Conservation (phyloP, 2,797 vertebrate genomes). For the Labeo calbasu region DNA sequence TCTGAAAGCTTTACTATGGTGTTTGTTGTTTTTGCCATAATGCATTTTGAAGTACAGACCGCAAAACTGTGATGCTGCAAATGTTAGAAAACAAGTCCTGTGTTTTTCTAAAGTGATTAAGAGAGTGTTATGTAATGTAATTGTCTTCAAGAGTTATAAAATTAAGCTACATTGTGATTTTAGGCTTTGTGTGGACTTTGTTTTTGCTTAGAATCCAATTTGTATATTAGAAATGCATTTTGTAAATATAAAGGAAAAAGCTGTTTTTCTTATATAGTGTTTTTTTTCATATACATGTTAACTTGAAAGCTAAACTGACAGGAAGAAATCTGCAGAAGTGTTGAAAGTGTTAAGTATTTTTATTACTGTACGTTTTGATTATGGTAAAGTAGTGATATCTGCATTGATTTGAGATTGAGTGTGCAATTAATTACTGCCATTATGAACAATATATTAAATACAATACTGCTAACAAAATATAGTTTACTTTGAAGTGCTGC, state of each 20-base stretch:
- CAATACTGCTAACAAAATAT: conserved; percentile 20
- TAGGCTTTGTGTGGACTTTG: not conserved
- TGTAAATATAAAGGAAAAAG: conserved; percentile 40
- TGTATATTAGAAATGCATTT: conserved; percentile 35
- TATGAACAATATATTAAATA: conserved; percentile 10
- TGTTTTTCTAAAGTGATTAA: conserved; percentile 1
- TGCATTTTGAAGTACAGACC: conserved; percentile 4
- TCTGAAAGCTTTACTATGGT: not conserved
- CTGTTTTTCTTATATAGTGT: conserved; percentile 8
- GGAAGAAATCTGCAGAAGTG: not conserved
- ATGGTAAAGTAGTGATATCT: conserved; percentile 17
- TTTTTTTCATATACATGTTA: conserved; percentile 4
- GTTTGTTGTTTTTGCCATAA: not conserved
- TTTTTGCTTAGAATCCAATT: not conserved
- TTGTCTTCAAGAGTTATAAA: not conserved
- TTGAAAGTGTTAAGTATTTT: conserved; percentile 9
- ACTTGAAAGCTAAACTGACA: conserved; percentile 1
- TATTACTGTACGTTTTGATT: not conserved
- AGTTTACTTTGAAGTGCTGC: not conserved
- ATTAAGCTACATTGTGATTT: conserved; percentile 15
- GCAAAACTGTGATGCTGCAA: conserved; percentile 2
- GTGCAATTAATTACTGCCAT: conserved; percentile 25
- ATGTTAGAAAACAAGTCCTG: not conserved
- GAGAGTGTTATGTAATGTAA: not conserved
- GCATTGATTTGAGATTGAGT: not conserved